Evolutionary conservation across 2,888 invertebrate species (phyloP).

Genomic region (Spatulosminthurus flaviceps): DNA sequence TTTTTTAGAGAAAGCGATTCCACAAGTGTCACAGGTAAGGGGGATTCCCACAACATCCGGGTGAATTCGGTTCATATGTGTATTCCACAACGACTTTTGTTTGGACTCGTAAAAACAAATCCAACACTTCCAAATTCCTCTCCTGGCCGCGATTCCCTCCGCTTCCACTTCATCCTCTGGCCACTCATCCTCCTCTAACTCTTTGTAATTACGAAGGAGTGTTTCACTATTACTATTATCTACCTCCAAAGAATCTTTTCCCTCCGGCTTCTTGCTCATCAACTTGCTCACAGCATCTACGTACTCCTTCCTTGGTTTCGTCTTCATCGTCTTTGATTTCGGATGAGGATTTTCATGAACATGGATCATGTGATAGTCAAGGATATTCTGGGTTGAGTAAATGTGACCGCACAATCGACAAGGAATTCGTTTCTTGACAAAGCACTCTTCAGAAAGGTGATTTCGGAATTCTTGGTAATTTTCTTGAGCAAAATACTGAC

Average conservation of each 20-base stretch:
- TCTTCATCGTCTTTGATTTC: slow-evolving; percentile 9
- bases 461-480: background rate
- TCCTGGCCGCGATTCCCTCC: background rate
- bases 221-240: slow-evolving; percentile 4
- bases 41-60: slow-evolving; percentile 9
- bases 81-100: slow-evolving; percentile 16
- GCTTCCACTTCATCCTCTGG: slow-evolving; percentile 29
- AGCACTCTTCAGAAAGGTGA: slow-evolving; percentile 10
- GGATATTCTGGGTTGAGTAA: background rate
- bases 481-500: slow-evolving; percentile 6
- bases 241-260: background rate
- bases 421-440: background rate
- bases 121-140: slow-evolving; percentile 23
- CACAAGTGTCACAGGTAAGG: background rate
- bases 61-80: slow-evolving; percentile 20
- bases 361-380: slow-evolving; percentile 5
- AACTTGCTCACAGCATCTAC: slow-evolving; percentile 15
- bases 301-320: slow-evolving; percentile 16
- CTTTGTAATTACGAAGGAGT: background rate
- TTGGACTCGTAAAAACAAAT: slow-evolving; percentile 29
- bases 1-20: background rate
- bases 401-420: slow-evolving; percentile 14
- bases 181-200: slow-evolving; percentile 24
- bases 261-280: background rate
- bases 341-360: slow-evolving; percentile 15